Percentiles rank a stretch among this genome's conserved stretches.
Conservation (phyloP, 1,140 invertebrate genomes). For the Rhynchophorus ferrugineus region DNA sequence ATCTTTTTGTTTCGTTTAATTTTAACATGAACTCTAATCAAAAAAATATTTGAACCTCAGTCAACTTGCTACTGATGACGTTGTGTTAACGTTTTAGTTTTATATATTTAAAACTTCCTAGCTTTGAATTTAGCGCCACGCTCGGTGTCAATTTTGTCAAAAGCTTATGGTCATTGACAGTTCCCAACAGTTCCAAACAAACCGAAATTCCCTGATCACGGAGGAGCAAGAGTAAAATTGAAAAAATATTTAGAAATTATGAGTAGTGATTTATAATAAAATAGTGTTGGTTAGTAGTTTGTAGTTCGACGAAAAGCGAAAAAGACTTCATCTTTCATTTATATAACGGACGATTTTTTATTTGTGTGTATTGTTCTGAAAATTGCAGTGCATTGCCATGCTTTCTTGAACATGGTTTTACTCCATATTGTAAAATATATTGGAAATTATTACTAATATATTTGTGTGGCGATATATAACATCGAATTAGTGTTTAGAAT, state of each 20-base stretch:
- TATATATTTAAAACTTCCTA: too few relatives aligned
- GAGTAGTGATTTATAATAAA: conserved; percentile 1
- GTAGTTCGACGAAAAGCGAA: not conserved
- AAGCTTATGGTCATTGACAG: not conserved
- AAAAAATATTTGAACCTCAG: too few relatives aligned
- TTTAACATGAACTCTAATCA: too few relatives aligned
- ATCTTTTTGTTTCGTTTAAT: too few relatives aligned
- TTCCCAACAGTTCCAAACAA: not conserved
- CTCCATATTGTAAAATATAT: conserved; percentile 35
- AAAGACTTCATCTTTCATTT: not conserved
- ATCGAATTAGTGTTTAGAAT: conserved; percentile 21
- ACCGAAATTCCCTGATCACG: not conserved
- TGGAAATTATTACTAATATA: conserved; percentile 25
- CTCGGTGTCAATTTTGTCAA: not conserved
- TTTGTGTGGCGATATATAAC: conserved; percentile 14
- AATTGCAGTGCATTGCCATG: conserved; percentile 28
- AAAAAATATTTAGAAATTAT: not conserved
- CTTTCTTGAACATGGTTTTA: conserved; percentile 38
- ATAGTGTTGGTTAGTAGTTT: conserved; percentile 6
- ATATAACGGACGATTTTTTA: conserved; percentile 4
- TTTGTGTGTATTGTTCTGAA: conserved; percentile 5
- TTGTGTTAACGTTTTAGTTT: too few relatives aligned
- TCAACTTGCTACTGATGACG: too few relatives aligned
- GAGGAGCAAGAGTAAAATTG: not conserved
- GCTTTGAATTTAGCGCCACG: not conserved